Percentiles rank a stretch among this genome's conserved stretches.
phyloP scores from a whole-genome alignment of 1,140 invertebrate genomes.

The Yoshiicerus persimilis region DNA sequence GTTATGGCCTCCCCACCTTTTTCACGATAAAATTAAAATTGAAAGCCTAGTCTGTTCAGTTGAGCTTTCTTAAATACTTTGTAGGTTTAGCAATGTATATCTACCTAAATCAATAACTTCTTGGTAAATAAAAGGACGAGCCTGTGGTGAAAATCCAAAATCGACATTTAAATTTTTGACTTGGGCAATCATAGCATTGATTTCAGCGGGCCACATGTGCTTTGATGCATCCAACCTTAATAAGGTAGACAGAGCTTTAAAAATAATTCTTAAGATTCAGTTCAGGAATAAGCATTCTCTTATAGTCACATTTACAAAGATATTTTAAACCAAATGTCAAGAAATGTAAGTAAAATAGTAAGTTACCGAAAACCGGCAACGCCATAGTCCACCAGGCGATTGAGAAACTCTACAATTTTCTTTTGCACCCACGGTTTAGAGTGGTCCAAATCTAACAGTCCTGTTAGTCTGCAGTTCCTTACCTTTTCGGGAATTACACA shows the following conservation, averaged over 20 bases:
- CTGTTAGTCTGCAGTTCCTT: conserved; percentile 32
- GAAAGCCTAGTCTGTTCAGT: neutral
- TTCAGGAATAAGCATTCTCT: neutral
- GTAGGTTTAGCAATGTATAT: neutral
- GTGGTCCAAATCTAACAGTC: conserved; percentile 33
- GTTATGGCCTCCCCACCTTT: conserved; percentile 51
- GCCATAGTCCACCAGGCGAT: conserved; percentile 70
- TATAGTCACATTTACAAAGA: neutral
- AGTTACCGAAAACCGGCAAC: conserved; percentile 73
- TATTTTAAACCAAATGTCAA: too few relatives aligned
- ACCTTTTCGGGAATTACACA: conserved; percentile 3
- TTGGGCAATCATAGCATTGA: conserved; percentile 52
- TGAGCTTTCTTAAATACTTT: neutral
- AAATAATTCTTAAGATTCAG: neutral
- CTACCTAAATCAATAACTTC: conserved; percentile 62
- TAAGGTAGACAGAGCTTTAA: neutral
- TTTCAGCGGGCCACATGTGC: conserved; percentile 61
- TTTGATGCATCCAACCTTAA: conserved; percentile 59
- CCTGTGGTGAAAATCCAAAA: conserved; percentile 50
- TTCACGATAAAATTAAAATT: neutral
- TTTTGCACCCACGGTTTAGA: neutral
- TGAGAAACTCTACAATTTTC: conserved; percentile 67
- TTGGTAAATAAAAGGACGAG: conserved; percentile 57
- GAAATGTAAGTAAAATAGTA: too few relatives aligned
- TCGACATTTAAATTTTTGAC: conserved; percentile 52